phyloP scores from a whole-genome alignment of 2,888 invertebrate species.

The Machimus atricapillus region DNA sequence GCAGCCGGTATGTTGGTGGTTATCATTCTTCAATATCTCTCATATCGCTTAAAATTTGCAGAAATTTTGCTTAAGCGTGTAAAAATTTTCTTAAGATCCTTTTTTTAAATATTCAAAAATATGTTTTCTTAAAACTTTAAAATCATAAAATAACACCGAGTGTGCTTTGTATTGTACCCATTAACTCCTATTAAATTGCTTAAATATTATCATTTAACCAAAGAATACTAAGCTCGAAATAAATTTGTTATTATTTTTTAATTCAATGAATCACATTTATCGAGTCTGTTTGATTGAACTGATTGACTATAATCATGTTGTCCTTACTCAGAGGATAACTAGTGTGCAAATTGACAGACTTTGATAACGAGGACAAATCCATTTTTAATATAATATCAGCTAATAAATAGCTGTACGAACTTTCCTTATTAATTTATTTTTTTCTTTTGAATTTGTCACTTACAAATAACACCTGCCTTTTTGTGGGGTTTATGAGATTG shows the following conservation, averaged over 20 bases:
- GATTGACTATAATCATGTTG: not conserved
- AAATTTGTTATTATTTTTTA: not conserved
- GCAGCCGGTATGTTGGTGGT: too few species aligned
- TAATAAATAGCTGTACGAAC: not conserved
- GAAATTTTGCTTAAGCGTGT: too few species aligned
- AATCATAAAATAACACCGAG: not conserved
- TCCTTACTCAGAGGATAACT: not conserved
- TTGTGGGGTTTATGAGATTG: constrained; percentile 3
- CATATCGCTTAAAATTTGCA: too few species aligned
- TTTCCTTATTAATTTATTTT: not conserved
- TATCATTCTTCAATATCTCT: too few species aligned
- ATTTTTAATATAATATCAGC: constrained; percentile 1
- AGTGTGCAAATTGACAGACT: not conserved
- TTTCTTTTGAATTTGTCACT: not conserved
- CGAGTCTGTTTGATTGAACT: constrained; percentile 27
- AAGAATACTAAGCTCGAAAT: not conserved
- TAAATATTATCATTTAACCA: not conserved
- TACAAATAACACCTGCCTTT: not conserved
- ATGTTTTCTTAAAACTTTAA: not conserved
- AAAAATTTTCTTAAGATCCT: too few species aligned
- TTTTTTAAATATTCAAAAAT: not conserved
- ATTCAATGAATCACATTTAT: not conserved
- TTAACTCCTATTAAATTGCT: not conserved
- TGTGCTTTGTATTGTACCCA: not conserved
- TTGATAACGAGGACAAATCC: not conserved